Percentiles rank a stretch among this genome's conserved stretches.
phyloP scores from a whole-genome alignment of 2,888 invertebrate species.

The Aspidiotus destructor region DNA sequence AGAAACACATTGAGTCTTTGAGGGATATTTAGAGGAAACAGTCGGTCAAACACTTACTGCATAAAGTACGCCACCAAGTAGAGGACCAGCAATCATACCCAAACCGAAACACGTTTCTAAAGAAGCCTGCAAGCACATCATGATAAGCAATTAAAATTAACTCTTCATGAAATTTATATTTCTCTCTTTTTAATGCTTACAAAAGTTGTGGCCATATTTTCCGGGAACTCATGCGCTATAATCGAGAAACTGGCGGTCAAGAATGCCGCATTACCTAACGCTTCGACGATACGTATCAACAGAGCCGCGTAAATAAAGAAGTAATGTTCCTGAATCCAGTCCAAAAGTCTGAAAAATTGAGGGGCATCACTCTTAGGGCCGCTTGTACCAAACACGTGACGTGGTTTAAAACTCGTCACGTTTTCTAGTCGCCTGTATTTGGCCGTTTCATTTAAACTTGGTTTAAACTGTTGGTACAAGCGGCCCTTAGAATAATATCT shows the following conservation, averaged over 20 bases:
- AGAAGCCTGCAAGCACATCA: slow-evolving; percentile 51
- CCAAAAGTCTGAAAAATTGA: slow-evolving; percentile 51
- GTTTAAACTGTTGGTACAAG: too few species aligned
- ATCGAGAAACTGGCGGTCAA: slow-evolving; percentile 78
- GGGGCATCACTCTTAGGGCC: too few species aligned
- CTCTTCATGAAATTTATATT: neutral
- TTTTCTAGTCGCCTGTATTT: too few species aligned
- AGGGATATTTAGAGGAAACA: neutral
- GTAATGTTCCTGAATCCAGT: slow-evolving; percentile 58
- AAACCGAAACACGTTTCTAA: slow-evolving; percentile 79
- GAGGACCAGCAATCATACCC: slow-evolving; percentile 81
- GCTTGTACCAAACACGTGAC: too few species aligned
- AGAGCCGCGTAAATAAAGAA: slow-evolving; percentile 70
- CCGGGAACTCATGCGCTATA: slow-evolving; percentile 77
- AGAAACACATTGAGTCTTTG: neutral
- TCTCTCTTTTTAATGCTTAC: slow-evolving; percentile 47
- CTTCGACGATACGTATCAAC: slow-evolving; percentile 67
- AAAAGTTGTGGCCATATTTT: slow-evolving; percentile 75
- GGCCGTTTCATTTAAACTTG: too few species aligned
- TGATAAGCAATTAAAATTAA: neutral
- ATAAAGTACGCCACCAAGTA: slow-evolving; percentile 76
- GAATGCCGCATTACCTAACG: slow-evolving; percentile 77
- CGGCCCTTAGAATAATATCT: too few species aligned
- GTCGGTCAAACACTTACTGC: slow-evolving; percentile 42
- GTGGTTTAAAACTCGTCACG: too few species aligned